Conservation (phyloP, 2,113 vertebrate species). For the Turnix velox region DNA sequence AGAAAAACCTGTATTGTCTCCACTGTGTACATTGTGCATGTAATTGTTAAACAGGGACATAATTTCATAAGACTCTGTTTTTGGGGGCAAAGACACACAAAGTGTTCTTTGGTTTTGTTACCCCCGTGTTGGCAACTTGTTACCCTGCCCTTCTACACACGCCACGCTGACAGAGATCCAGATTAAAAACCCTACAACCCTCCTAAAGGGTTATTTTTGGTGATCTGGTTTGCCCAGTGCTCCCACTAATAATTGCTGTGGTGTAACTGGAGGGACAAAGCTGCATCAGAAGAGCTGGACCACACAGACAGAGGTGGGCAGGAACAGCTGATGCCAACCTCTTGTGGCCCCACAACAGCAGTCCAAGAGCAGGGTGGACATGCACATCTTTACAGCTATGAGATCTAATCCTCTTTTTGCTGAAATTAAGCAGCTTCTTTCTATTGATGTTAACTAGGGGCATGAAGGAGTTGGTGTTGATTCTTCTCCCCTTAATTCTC, state of each 20-base stretch:
- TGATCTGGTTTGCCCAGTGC: background rate
- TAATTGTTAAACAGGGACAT: background rate
- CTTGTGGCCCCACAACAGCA: rapidly evolving
- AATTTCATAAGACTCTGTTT: background rate
- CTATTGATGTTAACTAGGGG: background rate
- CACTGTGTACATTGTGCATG: rapidly evolving
- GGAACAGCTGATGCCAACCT: background rate
- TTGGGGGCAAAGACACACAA: background rate
- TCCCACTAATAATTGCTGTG: background rate
- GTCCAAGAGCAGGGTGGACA: background rate
- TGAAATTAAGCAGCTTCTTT: background rate
- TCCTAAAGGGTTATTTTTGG: background rate
- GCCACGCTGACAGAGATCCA: background rate
- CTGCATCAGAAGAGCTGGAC: background rate
- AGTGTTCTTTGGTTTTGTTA: background rate
- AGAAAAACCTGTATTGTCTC: background rate
- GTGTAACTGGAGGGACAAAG: background rate
- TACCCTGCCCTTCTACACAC: background rate
- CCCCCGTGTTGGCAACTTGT: rapidly evolving
- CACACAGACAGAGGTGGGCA: background rate
- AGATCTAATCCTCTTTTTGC: background rate
- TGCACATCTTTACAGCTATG: background rate
- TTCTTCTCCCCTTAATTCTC: background rate
- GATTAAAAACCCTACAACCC: background rate
- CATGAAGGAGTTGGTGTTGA: background rate